These are phyloP conservation scores for Lycodopsis pacificus DNA, from an alignment of 2,797 vertebrate genomes.

Conservation along the genomic window DNA sequence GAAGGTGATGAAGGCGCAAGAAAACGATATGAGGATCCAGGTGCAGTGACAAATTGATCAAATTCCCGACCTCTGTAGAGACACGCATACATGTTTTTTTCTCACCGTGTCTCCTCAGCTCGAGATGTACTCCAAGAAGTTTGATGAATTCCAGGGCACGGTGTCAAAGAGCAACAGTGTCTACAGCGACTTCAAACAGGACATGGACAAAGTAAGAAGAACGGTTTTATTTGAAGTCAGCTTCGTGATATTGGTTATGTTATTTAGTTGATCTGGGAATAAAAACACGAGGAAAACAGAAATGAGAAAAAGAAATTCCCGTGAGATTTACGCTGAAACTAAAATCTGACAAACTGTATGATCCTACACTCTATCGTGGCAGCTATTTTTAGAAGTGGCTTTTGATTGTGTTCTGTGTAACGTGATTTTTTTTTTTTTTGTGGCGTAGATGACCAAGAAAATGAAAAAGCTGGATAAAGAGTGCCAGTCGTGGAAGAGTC, in stretches of 20 bases:
- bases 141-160: constrained; percentile 97
- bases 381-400: constrained; percentile 55
- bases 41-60: constrained; percentile 72
- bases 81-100: not conserved
- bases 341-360: constrained; percentile 23
- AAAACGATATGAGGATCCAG: constrained; percentile 91
- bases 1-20: constrained; percentile 93
- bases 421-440: not conserved
- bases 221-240: constrained; percentile 12
- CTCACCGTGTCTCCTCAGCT: constrained; percentile 83
- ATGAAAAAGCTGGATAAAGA: constrained; percentile 99
- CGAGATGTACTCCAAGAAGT: constrained; percentile 95
- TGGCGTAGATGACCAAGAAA: constrained; percentile 94
- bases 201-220: constrained; percentile 96
- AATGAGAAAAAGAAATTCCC: constrained; percentile 23
- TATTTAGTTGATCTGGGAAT: constrained; percentile 30
- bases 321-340: constrained; percentile 27
- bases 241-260: constrained; percentile 8
- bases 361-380: constrained; percentile 4
- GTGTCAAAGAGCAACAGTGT: constrained; percentile 96
- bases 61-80: constrained; percentile 7
- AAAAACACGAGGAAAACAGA: constrained; percentile 19
- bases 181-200: constrained; percentile 96
- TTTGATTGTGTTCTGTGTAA: constrained; percentile 37
- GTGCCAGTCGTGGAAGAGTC: constrained; percentile 93